phyloP scores from a whole-genome alignment of 92 coral and sea anemone species.

The Parazoanthus darwini region DNA sequence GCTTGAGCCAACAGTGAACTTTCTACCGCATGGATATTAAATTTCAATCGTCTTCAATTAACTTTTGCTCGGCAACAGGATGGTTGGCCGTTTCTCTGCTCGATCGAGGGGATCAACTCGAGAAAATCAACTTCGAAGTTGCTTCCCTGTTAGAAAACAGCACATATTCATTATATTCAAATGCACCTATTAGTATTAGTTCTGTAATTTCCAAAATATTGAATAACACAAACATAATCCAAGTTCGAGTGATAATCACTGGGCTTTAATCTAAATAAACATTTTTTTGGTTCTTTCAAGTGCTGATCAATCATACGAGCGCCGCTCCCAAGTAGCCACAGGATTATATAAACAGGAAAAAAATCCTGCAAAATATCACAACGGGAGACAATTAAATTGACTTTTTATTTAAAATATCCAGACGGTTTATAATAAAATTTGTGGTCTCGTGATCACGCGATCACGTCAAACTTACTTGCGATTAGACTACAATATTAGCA shows the following conservation, averaged over 20 bases:
- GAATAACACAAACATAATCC: no score
- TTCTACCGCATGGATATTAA: no score
- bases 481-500: neutral
- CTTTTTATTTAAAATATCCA: neutral
- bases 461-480: neutral
- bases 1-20: no score
- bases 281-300: neutral
- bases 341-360: neutral
- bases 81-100: no score
- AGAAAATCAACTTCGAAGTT: no score
- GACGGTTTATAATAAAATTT: neutral
- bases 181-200: no score
- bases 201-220: no score
- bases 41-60: no score
- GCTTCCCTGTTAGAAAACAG: no score
- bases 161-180: no score
- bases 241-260: neutral
- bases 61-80: no score
- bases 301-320: neutral
- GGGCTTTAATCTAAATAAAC: neutral
- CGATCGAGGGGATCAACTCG: no score
- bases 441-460: conserved; percentile 8
- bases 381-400: neutral
- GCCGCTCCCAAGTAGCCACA: neutral
- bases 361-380: neutral